These are phyloP conservation scores for Aphidoletes aphidimyza DNA, from an alignment of 2,888 invertebrate genomes.

Conservation along the genomic window DNA sequence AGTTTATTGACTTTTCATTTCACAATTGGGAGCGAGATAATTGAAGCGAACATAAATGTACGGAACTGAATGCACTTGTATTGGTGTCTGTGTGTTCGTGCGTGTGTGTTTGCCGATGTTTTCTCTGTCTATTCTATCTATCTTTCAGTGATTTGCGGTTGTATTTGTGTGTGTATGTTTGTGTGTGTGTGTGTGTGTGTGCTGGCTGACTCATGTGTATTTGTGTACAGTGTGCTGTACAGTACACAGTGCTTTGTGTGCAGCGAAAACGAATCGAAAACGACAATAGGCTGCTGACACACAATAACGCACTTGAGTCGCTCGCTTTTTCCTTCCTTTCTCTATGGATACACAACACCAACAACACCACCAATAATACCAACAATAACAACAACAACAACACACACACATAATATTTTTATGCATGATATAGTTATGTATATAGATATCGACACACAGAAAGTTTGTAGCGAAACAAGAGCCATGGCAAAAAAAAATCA, in stretches of 20 bases:
- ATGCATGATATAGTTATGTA: no score
- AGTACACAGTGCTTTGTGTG: no score
- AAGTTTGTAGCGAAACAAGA: no score
- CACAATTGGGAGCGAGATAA: conserved; percentile 51
- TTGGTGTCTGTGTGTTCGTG: background rate
- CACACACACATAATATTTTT: no score
- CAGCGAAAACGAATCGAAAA: background rate
- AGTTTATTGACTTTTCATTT: conserved; percentile 51
- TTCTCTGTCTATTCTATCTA: background rate
- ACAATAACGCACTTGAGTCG: conserved; percentile 47
- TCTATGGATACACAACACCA: background rate
- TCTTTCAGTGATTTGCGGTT: no score
- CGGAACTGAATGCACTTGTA: background rate
- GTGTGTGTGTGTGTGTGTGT: background rate
- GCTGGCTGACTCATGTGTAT: background rate
- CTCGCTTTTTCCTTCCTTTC: conserved; percentile 43
- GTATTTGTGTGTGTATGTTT: background rate
- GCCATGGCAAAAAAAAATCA: no score
- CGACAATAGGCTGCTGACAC: conserved; percentile 36
- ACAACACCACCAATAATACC: background rate
- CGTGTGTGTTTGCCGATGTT: background rate
- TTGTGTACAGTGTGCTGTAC: background rate
- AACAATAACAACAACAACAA: background rate
- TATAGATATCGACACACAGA: no score
- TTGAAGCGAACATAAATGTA: conserved; percentile 37